Percentiles rank a stretch among this genome's conserved stretches.
These are phyloP conservation scores for Vanessa atalanta DNA, from an alignment of 1,140 invertebrate genomes.

Conservation along the genomic window DNA sequence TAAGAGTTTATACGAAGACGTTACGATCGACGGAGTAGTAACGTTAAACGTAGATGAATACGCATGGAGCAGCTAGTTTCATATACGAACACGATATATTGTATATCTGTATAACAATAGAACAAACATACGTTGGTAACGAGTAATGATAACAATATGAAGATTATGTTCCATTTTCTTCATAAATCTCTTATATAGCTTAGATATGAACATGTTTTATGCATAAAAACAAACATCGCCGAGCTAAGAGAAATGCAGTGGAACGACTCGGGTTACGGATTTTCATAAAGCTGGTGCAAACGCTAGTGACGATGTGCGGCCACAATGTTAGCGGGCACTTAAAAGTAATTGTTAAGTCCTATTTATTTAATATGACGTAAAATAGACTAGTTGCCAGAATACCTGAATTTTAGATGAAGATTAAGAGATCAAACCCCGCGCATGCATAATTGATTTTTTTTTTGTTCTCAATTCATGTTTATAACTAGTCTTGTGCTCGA, in stretches of 20 bases:
- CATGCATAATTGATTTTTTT: no score
- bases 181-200: conserved; percentile 8
- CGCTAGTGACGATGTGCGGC: background rate
- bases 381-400: no score
- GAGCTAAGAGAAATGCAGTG: background rate
- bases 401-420: no score
- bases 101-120: background rate
- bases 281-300: conserved; percentile 7
- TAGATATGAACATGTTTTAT: conserved; percentile 5
- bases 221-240: conserved; percentile 4
- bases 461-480: no score
- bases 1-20: no score
- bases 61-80: background rate
- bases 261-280: conserved; percentile 5
- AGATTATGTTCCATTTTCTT: conserved; percentile 3
- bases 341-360: background rate
- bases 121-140: background rate
- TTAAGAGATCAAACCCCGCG: no score
- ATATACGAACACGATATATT: background rate
- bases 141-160: conserved; percentile 10
- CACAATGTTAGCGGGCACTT: background rate
- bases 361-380: no score
- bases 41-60: no score
- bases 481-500: no score
- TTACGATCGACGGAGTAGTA: no score